phyloP scores from a whole-genome alignment of 2,113 vertebrate species.

The Steatornis caripensis region DNA sequence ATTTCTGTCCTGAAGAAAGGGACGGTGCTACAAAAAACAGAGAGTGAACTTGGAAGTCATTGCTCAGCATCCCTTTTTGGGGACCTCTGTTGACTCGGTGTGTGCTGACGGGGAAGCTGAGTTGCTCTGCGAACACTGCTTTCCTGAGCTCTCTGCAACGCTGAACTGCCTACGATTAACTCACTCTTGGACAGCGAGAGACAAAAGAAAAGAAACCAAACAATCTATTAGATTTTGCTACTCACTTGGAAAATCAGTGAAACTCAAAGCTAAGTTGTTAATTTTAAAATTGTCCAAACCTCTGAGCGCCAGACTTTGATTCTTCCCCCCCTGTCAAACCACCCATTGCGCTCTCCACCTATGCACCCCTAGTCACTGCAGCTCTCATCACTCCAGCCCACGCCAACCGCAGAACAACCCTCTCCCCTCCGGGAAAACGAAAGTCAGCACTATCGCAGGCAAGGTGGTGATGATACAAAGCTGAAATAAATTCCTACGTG shows the following conservation, averaged over 20 bases:
- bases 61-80: not conserved
- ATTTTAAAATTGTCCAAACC: not conserved
- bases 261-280: not conserved
- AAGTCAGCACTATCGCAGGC: not conserved
- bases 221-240: accelerated
- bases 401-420: not conserved
- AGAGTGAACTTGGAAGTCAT: not conserved
- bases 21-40: not conserved
- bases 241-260: not conserved
- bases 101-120: not conserved
- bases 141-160: not conserved
- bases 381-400: not conserved
- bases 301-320: not conserved
- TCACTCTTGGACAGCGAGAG: accelerated
- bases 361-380: not conserved
- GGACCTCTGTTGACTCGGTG: not conserved
- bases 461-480: not conserved
- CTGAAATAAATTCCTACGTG: not conserved
- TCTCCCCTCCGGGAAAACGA: not conserved
- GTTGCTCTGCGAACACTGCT: not conserved
- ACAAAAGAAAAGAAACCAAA: not conserved
- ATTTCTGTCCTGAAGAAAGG: not conserved
- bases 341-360: not conserved
- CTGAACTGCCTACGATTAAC: not conserved
- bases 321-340: not conserved